Percentiles rank a stretch among this genome's conserved stretches.
Conservation (phyloP, 2,113 vertebrate species). For the Mus pahari region DNA sequence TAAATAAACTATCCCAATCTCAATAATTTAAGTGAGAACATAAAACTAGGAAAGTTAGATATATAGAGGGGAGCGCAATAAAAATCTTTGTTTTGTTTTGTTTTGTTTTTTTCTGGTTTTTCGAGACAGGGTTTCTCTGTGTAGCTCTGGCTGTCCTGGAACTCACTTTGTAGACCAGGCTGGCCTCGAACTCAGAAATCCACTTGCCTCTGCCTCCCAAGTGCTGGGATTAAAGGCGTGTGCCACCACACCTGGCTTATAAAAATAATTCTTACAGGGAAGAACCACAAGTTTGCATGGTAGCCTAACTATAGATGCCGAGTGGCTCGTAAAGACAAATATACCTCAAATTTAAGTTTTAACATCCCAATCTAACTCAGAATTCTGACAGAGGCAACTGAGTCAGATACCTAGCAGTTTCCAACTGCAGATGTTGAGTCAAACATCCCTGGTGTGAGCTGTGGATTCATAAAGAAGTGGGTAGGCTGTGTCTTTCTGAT, state of each 20-base stretch:
- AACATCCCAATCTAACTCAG: conserved; percentile 12
- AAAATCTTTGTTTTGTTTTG: too few relatives aligned
- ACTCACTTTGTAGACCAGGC: too few relatives aligned
- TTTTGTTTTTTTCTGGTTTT: too few relatives aligned
- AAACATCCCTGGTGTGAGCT: neutral
- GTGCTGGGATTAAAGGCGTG: too few relatives aligned
- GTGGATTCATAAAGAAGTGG: neutral
- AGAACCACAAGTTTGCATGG: conserved; percentile 5
- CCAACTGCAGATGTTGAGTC: neutral
- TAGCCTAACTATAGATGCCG: neutral
- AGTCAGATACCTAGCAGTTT: neutral
- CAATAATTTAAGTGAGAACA: conserved; percentile 5
- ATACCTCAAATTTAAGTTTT: conserved; percentile 5
- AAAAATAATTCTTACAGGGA: conserved; percentile 43
- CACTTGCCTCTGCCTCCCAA: too few relatives aligned
- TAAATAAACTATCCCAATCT: neutral
- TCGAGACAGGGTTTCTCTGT: too few relatives aligned
- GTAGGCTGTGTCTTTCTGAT: neutral
- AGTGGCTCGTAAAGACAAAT: neutral
- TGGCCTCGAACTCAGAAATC: too few relatives aligned
- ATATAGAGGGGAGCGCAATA: neutral
- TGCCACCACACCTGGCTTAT: too few relatives aligned
- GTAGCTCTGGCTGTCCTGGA: too few relatives aligned
- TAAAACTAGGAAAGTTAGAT: conserved; percentile 34
- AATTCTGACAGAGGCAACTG: neutral